A percentile compares a stretch with the other conserved stretches of the same genome.
phyloP scores from a whole-genome alignment of 2,888 invertebrate genomes.

The Netelia virgata region DNA sequence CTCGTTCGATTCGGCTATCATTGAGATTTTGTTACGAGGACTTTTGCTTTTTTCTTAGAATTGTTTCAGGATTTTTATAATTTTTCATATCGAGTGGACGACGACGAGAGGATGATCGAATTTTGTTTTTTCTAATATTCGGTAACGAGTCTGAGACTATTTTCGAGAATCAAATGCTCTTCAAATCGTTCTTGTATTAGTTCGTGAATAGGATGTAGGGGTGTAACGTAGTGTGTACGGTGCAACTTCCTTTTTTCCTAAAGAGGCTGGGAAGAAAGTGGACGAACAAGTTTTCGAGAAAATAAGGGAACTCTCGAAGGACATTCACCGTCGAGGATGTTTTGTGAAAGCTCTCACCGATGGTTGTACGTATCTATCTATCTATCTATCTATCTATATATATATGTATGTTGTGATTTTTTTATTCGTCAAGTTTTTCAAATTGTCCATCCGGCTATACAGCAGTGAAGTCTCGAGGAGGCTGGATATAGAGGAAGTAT shows the following conservation, averaged over 20 bases:
- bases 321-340: conserved; percentile 18
- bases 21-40: too few relatives aligned
- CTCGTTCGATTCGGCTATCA: not conserved
- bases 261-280: conserved; percentile 1
- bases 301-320: conserved; percentile 41
- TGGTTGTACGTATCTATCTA: conserved; percentile 38
- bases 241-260: conserved; percentile 4
- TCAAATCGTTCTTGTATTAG: conserved; percentile 27
- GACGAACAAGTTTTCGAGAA: conserved; percentile 25
- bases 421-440: conserved; percentile 61
- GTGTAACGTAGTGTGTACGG: not conserved
- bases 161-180: not conserved
- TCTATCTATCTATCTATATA: conserved; percentile 28
- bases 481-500: conserved; percentile 2
- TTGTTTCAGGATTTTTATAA: too few relatives aligned
- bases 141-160: not conserved
- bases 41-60: too few relatives aligned
- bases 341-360: conserved; percentile 36
- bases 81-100: too few relatives aligned
- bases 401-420: conserved; percentile 11
- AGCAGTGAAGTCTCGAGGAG: not conserved
- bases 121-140: too few relatives aligned
- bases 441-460: conserved; percentile 5
- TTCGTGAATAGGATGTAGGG: not conserved
- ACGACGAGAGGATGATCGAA: too few relatives aligned